A percentile compares a stretch with the other conserved stretches of the same genome.
Evolutionary conservation across 2,113 vertebrate genomes (phyloP).

Genomic region (Mugil cephalus): DNA sequence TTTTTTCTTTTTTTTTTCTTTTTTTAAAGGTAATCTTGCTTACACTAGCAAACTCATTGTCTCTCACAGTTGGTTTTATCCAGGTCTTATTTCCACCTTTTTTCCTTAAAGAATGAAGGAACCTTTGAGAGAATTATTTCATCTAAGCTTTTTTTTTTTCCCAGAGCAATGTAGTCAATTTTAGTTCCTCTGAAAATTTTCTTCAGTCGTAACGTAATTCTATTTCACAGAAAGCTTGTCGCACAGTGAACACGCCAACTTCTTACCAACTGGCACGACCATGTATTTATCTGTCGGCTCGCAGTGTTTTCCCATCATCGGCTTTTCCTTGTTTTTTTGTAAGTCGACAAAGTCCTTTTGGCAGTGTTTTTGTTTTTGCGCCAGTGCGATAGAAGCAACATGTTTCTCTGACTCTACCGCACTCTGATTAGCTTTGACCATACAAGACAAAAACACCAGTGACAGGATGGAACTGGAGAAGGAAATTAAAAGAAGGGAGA

Average conservation of each 20-base stretch:
- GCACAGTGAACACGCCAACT: constrained; percentile 2
- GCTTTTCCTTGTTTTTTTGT: constrained; percentile 10
- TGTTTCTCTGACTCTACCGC: neutral
- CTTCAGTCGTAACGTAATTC: neutral
- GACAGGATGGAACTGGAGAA: too few relatives aligned
- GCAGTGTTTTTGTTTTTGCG: constrained; percentile 8
- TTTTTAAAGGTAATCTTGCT: neutral
- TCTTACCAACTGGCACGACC: constrained; percentile 14
- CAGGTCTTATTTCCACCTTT: neutral
- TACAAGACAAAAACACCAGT: too few relatives aligned
- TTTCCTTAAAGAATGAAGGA: neutral
- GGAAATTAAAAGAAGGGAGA: too few relatives aligned
- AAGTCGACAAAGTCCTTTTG: constrained; percentile 10
- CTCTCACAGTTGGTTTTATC: neutral
- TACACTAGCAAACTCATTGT: neutral
- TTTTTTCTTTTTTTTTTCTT: too few relatives aligned
- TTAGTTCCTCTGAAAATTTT: neutral
- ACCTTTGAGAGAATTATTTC: neutral
- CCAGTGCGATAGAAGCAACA: neutral
- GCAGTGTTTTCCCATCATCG: constrained; percentile 4
- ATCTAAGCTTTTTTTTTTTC: neutral
- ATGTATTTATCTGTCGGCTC: constrained; percentile 10
- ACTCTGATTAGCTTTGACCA: neutral
- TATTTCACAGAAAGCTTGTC: neutral
- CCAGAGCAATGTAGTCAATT: neutral